phyloP scores from a whole-genome alignment of 2,113 vertebrate species.

The Zapus hudsonius region DNA sequence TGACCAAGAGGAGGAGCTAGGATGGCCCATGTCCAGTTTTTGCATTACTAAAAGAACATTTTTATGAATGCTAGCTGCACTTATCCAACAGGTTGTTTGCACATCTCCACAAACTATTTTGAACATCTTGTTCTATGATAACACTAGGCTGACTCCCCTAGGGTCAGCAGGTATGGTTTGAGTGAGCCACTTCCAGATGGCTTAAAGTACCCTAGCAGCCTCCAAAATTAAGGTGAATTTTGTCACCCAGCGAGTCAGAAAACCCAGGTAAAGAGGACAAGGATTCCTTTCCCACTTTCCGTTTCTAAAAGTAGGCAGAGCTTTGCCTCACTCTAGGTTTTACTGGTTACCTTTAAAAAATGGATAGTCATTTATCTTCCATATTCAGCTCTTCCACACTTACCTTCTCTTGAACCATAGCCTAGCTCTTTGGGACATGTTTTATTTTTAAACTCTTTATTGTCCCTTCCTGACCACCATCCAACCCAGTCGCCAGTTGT shows the following conservation, averaged over 20 bases:
- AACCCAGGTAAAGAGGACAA: not conserved
- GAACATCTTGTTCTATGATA: slow-evolving; percentile 16
- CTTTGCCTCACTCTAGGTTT: not conserved
- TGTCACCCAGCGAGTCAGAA: not conserved
- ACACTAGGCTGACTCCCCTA: not conserved
- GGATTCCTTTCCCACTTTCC: not conserved
- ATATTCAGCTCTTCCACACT: not conserved
- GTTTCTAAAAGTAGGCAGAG: not conserved
- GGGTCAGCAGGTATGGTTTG: not conserved
- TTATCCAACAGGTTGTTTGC: slow-evolving; percentile 18
- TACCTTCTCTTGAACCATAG: not conserved
- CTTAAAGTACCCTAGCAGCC: not conserved
- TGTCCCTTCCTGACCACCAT: not conserved
- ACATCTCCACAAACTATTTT: slow-evolving; percentile 4
- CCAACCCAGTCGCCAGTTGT: not conserved
- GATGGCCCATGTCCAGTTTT: not conserved
- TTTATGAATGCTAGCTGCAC: not conserved
- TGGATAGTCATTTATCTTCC: not conserved
- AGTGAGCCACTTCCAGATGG: not conserved
- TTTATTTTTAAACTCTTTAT: slow-evolving; percentile 66
- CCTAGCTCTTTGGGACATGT: not conserved
- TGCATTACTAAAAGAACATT: not conserved
- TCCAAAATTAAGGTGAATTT: not conserved
- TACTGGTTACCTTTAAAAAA: not conserved
- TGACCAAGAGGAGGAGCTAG: not conserved